Conservation (phyloP, 2,113 vertebrate genomes). For the Salvelinus namaycush region DNA sequence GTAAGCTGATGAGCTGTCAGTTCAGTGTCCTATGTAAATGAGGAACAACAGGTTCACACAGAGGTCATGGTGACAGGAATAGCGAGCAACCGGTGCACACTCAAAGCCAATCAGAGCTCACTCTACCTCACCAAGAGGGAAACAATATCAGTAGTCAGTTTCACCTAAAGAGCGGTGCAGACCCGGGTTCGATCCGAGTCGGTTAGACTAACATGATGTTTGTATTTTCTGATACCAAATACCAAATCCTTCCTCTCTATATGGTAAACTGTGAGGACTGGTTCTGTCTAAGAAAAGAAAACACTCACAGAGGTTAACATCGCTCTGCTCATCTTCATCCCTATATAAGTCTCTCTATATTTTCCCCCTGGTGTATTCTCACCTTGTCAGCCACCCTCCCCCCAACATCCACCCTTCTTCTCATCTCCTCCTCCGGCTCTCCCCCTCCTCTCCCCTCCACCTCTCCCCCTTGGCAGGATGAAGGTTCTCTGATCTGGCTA, state of each 20-base stretch:
- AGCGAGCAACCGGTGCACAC: conserved; percentile 14
- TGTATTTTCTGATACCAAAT: too few species aligned
- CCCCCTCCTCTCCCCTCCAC: neutral
- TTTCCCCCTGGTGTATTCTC: conserved; percentile 5
- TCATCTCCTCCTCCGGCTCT: neutral
- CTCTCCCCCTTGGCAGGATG: neutral
- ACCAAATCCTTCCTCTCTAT: neutral
- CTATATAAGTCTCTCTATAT: conserved; percentile 2
- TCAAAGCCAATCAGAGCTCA: conserved; percentile 38
- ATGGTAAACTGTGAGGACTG: too few species aligned
- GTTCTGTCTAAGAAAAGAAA: conserved; percentile 12
- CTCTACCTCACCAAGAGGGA: conserved; percentile 35
- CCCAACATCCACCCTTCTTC: neutral
- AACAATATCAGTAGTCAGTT: conserved; percentile 6
- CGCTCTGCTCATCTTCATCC: conserved; percentile 23
- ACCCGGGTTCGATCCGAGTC: conserved; percentile 18
- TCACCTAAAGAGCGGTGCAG: too few species aligned
- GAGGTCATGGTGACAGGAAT: conserved; percentile 64
- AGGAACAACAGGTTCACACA: conserved; percentile 58
- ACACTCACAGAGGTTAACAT: neutral
- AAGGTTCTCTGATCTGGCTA: conserved; percentile 29
- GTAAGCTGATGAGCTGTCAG: conserved; percentile 62
- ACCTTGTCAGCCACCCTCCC: conserved; percentile 12
- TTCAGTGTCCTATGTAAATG: conserved; percentile 62
- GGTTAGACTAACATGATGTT: conserved; percentile 31